Base-by-base conservation (phyloP, 1,140 invertebrate species). In the Aplysia californica region DNA sequence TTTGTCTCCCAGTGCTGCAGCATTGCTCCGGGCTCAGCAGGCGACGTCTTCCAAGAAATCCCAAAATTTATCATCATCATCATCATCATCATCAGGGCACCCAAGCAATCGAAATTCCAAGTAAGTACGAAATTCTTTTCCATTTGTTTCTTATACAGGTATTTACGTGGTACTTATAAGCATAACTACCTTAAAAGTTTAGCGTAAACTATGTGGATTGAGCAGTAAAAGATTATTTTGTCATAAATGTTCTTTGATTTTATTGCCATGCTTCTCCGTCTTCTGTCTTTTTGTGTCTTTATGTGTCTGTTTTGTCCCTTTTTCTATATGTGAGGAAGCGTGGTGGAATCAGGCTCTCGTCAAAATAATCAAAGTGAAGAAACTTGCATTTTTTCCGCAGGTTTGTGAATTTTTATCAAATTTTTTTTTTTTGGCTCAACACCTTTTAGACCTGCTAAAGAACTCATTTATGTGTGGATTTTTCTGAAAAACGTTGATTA, bases 1-100 rank as follows among this genome's bases (percentile, higher is more conserved):
- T n/a, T n/a, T n/a, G n/a, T n/a, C n/a, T n/a, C n/a, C 21, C 31
- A 73, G 70, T 20, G 70, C 56, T 38, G 70, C 70, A 6, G 70
- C 70, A 61, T 61, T 73, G 21, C 58, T 73, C 29, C 2, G 70
- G 35, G 29, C 70, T 38, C 56, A 73, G 29, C 55, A 59, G 26
- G 26, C 55, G n/a, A 5, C 70, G 39, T 35, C 33, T 35, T 2
- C 23, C 38, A 73, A 73, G 33, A 33, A 44, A 33, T 56, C 21
- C 21, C 39, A 50, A 20, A 15, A 76, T 29, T 61, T 67, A 79
- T 38, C 67, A 26, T 59, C 36, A 39, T 66, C 35, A 35, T 31
- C 23, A 64, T 39, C 67, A 50, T 38, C n/a, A n/a, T n/a, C n/a
- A n/a, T n/a, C n/a, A n/a, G n/a, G n/a, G n/a, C n/a, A n/a, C n/a